Conservation (phyloP, 1,140 invertebrate genomes). For the Drosophila equinoxialis region DNA sequence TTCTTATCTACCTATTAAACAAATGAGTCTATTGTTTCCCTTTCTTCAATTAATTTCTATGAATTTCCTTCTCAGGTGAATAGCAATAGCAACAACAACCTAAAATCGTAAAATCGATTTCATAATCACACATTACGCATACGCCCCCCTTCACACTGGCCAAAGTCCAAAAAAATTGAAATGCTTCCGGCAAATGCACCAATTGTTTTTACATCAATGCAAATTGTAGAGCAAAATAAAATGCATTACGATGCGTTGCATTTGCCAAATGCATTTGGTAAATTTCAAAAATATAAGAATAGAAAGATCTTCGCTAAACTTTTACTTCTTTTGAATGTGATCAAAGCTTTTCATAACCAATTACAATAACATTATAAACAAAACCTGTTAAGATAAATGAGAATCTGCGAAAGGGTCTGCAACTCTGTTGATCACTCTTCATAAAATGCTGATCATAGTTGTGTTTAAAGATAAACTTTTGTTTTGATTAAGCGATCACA, state of each 20-base stretch:
- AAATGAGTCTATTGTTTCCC: not conserved
- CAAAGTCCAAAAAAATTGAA: slow-evolving; percentile 43
- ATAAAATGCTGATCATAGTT: not conserved
- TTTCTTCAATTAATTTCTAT: not conserved
- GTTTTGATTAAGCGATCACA: slow-evolving; percentile 10
- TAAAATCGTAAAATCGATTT: slow-evolving; percentile 3
- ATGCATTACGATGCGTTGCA: slow-evolving; percentile 40
- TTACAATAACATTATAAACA: not conserved
- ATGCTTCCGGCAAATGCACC: slow-evolving; percentile 44
- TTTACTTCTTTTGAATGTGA: not conserved
- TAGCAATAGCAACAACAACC: slow-evolving; percentile 16
- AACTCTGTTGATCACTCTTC: not conserved
- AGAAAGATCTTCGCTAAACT: not conserved
- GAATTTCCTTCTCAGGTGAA: not conserved
- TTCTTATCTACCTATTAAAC: slow-evolving; percentile 30
- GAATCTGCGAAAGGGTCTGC: not conserved
- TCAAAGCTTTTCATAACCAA: not conserved
- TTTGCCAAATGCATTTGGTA: slow-evolving; percentile 45
- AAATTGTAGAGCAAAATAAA: slow-evolving; percentile 26
- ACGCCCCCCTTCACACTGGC: slow-evolving; percentile 38
- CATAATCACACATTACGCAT: slow-evolving; percentile 56
- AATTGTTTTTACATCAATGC: slow-evolving; percentile 7
- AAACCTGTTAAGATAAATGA: too few relatives aligned
- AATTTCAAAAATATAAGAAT: not conserved
- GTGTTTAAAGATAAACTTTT: slow-evolving; percentile 26